These are phyloP conservation scores for Limnephilus marmoratus DNA, from an alignment of 2,888 invertebrate species.

Conservation along the genomic window DNA sequence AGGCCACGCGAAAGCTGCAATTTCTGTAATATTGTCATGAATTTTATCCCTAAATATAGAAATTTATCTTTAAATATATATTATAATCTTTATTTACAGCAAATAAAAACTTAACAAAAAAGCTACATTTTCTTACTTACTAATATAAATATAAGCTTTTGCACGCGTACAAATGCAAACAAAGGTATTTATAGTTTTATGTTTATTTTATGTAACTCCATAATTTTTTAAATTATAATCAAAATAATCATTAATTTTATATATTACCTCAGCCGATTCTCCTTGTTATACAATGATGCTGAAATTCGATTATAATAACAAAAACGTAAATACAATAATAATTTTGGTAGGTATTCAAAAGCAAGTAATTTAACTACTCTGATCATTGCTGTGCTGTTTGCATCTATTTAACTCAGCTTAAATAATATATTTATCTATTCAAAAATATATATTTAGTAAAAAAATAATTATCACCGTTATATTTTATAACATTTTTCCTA, in stretches of 20 bases:
- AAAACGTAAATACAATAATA: not conserved
- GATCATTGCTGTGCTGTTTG: not conserved
- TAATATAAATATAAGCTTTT: not conserved
- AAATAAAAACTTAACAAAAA: constrained; percentile 32
- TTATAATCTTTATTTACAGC: constrained; percentile 27
- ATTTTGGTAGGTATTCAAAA: not conserved
- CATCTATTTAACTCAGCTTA: not conserved
- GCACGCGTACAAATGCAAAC: not conserved
- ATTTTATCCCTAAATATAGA: not conserved
- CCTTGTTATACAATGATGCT: not conserved
- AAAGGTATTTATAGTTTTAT: not conserved
- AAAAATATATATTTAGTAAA: not conserved
- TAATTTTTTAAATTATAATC: not conserved
- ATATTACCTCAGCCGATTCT: not conserved
- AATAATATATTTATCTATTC: not conserved
- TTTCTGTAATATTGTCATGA: constrained; percentile 22
- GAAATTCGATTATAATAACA: not conserved
- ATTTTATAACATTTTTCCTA: not conserved
- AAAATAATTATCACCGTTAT: constrained; percentile 2
- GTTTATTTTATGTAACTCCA: not conserved
- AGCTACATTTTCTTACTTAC: not conserved
- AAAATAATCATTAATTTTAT: not conserved
- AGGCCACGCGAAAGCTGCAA: constrained; percentile 43
- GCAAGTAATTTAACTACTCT: not conserved
- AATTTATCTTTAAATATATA: no score